These are phyloP conservation scores for Characodon lateralis DNA, from an alignment of 2,797 vertebrate species.

Conservation along the genomic window DNA sequence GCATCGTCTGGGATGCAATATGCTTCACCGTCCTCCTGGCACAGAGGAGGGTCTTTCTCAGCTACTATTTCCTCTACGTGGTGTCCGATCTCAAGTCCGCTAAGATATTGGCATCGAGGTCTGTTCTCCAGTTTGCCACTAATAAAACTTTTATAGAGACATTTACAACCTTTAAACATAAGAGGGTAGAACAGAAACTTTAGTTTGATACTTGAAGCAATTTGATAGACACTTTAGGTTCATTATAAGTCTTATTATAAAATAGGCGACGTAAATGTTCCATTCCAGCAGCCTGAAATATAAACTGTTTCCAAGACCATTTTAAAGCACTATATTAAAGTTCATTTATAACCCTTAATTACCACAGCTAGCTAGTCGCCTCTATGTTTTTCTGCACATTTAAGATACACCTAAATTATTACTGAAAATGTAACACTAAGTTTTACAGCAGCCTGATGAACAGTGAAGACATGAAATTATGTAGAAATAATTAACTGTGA, in stretches of 20 bases:
- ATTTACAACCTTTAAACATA: not conserved
- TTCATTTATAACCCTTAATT: not conserved
- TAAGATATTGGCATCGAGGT: slow-evolving; percentile 82
- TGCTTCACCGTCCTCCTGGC: slow-evolving; percentile 82
- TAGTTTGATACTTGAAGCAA: not conserved
- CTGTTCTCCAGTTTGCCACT: slow-evolving; percentile 3
- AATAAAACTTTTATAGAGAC: not conserved
- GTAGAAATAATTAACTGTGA: not conserved
- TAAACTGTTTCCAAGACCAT: too few species aligned
- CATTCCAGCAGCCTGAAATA: not conserved
- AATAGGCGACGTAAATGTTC: not conserved
- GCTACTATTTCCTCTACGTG: slow-evolving; percentile 84
- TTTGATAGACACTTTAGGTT: not conserved
- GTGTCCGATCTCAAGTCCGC: slow-evolving; percentile 82
- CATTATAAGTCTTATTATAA: not conserved
- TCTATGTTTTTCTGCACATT: too few species aligned
- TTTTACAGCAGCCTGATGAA: not conserved
- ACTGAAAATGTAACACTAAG: not conserved
- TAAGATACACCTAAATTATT: not conserved
- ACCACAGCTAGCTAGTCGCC: not conserved
- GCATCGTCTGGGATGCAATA: slow-evolving; percentile 83
- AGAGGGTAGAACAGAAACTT: not conserved
- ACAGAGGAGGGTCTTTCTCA: slow-evolving; percentile 82
- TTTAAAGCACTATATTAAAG: too few species aligned
- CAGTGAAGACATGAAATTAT: not conserved